Evolutionary conservation across 1,140 invertebrate genomes (phyloP), one percentile per base, ranked within the genome.

Genomic region (Drosophila novamexicana): DNA sequence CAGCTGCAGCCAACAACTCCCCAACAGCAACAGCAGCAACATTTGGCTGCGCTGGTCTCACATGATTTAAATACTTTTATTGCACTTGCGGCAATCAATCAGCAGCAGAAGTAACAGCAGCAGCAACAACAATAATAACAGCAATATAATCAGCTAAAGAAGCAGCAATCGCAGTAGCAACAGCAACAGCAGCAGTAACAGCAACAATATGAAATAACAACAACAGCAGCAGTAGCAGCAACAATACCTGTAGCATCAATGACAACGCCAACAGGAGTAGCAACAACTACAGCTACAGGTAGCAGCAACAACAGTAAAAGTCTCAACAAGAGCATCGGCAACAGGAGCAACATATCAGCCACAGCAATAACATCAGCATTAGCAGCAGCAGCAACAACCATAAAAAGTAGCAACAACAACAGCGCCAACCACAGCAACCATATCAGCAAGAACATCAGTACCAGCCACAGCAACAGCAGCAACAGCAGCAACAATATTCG

Each of bases 31-130:
- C 54, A 59, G n/a, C 47, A 40, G n/a, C 40, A 16, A 37, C 53
- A 67, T 50, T 59, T 42, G 57, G 37, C 53, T 34, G 42, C 45
- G 49, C 16, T 29, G 16, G 45, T 61, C 47, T 61, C 56, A 37
- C 37, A 69, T 74, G 65, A 74, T 74, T 74, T 74, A 74, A 74
- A 62, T 39, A 69, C 71, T 69, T 74, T 62, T 63, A 69, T 67
- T 74, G 57, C 71, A 61, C 65, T 63, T 69, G 50, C 18, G 53
- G 50, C 66, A 68, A 47, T 73, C 64, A 73, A 61, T 73, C 70
- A 59, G 54, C 40, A 29, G 37, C 53, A 65, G 44, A 53, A 57
- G 16, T 52, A 59, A 9, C 42, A 42, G n/a, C 29, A 10, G 34
- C 34, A 22, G 6, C 7, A 47, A 22, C 44, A 16, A 7, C 14